A percentile compares a stretch with the other conserved stretches of the same genome.
These are phyloP conservation scores for Pollicipes pollicipes DNA, from an alignment of 1,140 invertebrate species.

Conservation along the genomic window DNA sequence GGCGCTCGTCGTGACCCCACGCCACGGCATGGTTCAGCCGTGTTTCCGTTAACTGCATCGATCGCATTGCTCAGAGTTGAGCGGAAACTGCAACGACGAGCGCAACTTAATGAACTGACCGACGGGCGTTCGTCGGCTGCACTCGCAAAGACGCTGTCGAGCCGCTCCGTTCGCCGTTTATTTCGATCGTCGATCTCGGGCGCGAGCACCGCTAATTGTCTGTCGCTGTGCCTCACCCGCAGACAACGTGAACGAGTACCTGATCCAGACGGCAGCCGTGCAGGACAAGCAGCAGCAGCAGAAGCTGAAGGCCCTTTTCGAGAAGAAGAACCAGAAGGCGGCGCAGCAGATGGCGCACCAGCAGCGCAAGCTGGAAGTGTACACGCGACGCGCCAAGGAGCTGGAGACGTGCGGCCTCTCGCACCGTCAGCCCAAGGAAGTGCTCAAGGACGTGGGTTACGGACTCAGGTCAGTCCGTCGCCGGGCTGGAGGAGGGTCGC, in stretches of 20 bases:
- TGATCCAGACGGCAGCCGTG: constrained; percentile 64
- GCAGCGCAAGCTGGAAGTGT: constrained; percentile 80
- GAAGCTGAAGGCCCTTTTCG: constrained; percentile 89
- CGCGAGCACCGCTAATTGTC: too few species aligned
- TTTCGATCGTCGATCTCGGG: background rate
- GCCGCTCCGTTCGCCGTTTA: background rate
- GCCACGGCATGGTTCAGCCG: too few species aligned
- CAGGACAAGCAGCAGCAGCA: constrained; percentile 81
- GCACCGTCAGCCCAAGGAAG: constrained; percentile 72
- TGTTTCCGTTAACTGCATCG: too few species aligned
- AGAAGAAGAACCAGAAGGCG: constrained; percentile 95
- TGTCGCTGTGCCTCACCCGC: constrained; percentile 18
- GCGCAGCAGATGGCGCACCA: constrained; percentile 76
- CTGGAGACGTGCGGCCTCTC: constrained; percentile 54
- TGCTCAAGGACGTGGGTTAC: constrained; percentile 79
- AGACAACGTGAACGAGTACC: constrained; percentile 88
- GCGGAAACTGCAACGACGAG: too few species aligned
- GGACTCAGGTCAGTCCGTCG: constrained; percentile 64
- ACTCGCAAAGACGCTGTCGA: too few species aligned
- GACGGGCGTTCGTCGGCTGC: too few species aligned
- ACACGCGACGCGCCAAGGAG: constrained; percentile 55
- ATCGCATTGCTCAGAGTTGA: too few species aligned
- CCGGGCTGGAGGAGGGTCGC: too few species aligned
- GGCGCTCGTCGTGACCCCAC: too few species aligned
- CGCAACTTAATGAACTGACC: too few species aligned